phyloP scores from a whole-genome alignment of 2,797 vertebrate species.

The Acanthornis magna region DNA sequence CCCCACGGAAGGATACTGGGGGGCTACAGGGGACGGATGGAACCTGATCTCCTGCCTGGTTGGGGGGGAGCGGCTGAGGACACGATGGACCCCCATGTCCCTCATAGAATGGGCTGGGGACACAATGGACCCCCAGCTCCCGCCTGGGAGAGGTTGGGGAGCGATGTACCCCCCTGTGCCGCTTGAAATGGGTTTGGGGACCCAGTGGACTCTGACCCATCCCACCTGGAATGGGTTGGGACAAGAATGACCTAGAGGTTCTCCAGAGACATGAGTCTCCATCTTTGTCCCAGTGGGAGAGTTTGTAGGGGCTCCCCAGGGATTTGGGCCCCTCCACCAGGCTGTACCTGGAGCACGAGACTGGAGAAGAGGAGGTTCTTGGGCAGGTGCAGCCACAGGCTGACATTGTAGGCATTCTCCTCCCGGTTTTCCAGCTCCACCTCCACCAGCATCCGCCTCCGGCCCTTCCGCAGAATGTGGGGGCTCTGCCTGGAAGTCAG shows the following conservation, averaged over 20 bases:
- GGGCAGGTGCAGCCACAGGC: constrained; percentile 62
- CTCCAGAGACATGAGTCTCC: not conserved
- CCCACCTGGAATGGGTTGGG: not conserved
- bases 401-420: constrained; percentile 93
- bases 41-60: accelerated
- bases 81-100: not conserved
- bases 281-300: not conserved
- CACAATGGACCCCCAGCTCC: not conserved
- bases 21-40: not conserved
- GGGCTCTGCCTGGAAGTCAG: constrained; percentile 81
- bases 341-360: constrained; percentile 78
- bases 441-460: constrained; percentile 81
- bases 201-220: not conserved
- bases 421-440: constrained; percentile 85
- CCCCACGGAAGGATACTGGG: not conserved
- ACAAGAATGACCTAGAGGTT: not conserved
- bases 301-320: not conserved
- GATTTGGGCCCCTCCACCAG: too few species aligned
- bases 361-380: constrained; percentile 73
- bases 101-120: not conserved
- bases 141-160: too few species aligned
- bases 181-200: not conserved
- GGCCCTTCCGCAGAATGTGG: constrained; percentile 84
- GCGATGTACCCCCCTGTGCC: not conserved
- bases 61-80: not conserved